Conservation (phyloP, 2,797 vertebrate species). For the Phrynocephalus vlangalii region DNA sequence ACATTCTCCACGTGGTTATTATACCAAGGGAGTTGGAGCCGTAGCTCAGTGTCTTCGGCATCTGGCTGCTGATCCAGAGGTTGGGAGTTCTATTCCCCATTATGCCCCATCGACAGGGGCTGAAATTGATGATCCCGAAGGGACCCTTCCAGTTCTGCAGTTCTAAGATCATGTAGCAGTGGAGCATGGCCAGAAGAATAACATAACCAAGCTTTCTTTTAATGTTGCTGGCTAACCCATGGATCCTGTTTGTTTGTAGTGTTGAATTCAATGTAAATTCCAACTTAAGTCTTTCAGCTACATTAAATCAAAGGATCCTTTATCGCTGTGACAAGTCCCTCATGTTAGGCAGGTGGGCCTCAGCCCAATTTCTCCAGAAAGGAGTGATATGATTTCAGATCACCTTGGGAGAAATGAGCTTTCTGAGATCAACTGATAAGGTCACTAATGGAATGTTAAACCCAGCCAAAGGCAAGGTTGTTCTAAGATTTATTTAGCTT, state of each 20-base stretch:
- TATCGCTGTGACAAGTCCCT: slow-evolving; percentile 10
- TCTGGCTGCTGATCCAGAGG: no score
- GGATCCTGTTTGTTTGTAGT: slow-evolving; percentile 42
- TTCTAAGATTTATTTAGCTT: slow-evolving; percentile 53
- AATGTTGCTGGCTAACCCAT: slow-evolving; percentile 37
- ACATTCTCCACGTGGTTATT: not conserved
- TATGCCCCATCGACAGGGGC: no score
- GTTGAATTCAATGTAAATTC: slow-evolving; percentile 54
- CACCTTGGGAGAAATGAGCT: slow-evolving; percentile 42
- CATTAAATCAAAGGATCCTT: slow-evolving; percentile 42
- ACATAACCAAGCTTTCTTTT: not conserved
- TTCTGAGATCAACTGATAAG: slow-evolving; percentile 65
- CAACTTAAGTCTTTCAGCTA: slow-evolving; percentile 44
- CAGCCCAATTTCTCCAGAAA: slow-evolving; percentile 50
- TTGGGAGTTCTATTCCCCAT: no score
- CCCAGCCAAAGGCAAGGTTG: slow-evolving; percentile 61
- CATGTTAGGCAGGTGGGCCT: slow-evolving; percentile 40
- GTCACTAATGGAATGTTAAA: slow-evolving; percentile 69
- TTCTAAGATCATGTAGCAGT: not conserved
- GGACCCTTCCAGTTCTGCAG: no score
- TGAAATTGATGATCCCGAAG: no score
- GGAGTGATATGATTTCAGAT: slow-evolving; percentile 51
- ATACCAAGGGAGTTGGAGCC: not conserved
- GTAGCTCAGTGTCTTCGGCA: not conserved
- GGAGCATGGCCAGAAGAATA: slow-evolving; percentile 13